Base-by-base conservation (phyloP, 2,888 invertebrate genomes). In the Dasypolia templi region DNA sequence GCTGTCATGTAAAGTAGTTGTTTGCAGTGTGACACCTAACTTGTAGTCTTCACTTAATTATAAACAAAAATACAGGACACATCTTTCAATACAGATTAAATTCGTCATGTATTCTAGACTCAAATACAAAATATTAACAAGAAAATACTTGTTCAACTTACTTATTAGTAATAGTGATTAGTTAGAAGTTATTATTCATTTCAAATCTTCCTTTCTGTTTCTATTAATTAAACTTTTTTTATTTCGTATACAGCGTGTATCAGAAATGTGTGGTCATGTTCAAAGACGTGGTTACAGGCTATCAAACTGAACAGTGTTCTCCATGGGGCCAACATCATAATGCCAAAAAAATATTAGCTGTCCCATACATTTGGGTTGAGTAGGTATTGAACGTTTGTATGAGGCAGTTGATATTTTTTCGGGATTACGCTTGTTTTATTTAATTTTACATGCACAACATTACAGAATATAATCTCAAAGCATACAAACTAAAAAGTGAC, bases 21-120 rank as follows among this genome's bases (percentile, higher is more conserved):
- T 75, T 61, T 70, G 76, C 42, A 56, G 53, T 81, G 70, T 71
- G 66, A 71, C 78, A 82, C 78, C 19, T 11, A 49, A 61, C 44
- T 29, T 76, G 12, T 73, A 64, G 58, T 29, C 26, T 63, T 62
- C 58, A 79, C 78, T 62, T 51, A 4, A 66, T 56, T 56, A 5
- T 29, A 32, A 49, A 71, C 78, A 64, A 17, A 67, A 63, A 63
- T 35, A 71, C 58, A 67, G 53, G 67, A 78, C 71, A 78, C 71
- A 71, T 78, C 29, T 61, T 49, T 32, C 39, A 46, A 59, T 66
- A 66, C 67, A 66, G n/a, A 44, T n/a, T 29, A 77, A 32, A 75
- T 58, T 29, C 39, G 46, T 6, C 19, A 29, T n/a, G 19, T 44
- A 51, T 26, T 44, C 42, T 35, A 32, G 26, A 39, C 3, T 39